These are phyloP conservation scores for Strigamia maritima DNA, from an alignment of 2,888 invertebrate species.

Conservation along the genomic window DNA sequence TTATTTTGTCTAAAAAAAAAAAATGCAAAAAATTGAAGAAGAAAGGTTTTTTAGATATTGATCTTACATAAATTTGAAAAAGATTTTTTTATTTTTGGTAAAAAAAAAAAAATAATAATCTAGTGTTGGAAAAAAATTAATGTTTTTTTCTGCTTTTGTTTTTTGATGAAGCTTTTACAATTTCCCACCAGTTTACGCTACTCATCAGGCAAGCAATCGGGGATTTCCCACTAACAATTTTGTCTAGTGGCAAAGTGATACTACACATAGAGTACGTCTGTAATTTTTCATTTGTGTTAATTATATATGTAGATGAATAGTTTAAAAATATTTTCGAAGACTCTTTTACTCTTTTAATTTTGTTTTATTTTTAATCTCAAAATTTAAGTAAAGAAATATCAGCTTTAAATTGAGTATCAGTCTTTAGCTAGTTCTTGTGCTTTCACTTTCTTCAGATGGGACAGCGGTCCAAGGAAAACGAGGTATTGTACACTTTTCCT, in stretches of 20 bases:
- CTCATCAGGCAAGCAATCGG: not conserved
- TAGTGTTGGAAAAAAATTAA: too few species aligned
- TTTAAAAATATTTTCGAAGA: not conserved
- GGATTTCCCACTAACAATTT: not conserved
- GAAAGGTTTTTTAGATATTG: too few species aligned
- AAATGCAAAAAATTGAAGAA: too few species aligned
- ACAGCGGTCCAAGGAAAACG: not conserved
- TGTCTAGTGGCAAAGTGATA: not conserved
- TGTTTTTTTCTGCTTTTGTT: not conserved
- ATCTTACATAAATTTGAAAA: too few species aligned
- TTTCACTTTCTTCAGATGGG: not conserved
- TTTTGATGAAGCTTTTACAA: not conserved
- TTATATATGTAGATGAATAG: not conserved
- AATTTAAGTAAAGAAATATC: not conserved
- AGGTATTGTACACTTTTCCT: not conserved
- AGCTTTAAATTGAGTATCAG: not conserved
- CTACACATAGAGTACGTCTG: not conserved
- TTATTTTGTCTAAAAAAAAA: too few species aligned
- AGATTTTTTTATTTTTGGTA: too few species aligned
- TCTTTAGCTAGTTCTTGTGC: not conserved
- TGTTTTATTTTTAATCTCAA: not conserved
- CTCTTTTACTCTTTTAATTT: not conserved
- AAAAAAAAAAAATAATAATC: too few species aligned
- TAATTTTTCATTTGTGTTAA: not conserved
- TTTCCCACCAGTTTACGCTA: not conserved